Base-by-base conservation (phyloP, 2,113 vertebrate species). In the Gambusia holbrooki region DNA sequence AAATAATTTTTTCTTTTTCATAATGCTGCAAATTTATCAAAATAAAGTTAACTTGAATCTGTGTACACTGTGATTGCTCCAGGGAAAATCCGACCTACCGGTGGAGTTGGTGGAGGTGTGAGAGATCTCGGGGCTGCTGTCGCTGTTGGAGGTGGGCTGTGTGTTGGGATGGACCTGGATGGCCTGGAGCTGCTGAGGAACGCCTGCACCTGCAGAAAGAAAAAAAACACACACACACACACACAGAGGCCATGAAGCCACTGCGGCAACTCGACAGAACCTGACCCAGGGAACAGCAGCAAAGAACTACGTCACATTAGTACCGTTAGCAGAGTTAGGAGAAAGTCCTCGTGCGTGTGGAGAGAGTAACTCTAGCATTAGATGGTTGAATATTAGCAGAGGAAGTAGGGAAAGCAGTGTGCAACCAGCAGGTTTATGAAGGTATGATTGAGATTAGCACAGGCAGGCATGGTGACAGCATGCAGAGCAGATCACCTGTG, bases 121-220 rank as follows among this genome's bases (percentile, higher is more conserved):
- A 66, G 95, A 96, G 93, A 97, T 96, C 88, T 98, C 98, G 48
- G 96, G 94, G 94, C 95, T 96, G 95, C 96, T 95, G 94, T 98
- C 96, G 4, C 95, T 96, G 88, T 84, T 93, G 89, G 96, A 95
- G 88, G 93, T 94, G 89, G 96, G 89, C 92, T 96, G 96, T 0
- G 96, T 88, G 87, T 95, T 95, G 81, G 95, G 95, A 89, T 99
- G 98, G 83, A 99, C 96, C 93, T 98, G 97, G 86, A 99, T 98
- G 17, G 97, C 94, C 93, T 99, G 98, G 54, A 99, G 96, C 92
- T 98, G 97, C 94, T 98, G 98, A 71, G 95, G 91, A 91, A 98
- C 93, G 10, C 96, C 94, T 48, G 96, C 94, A 84, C 97, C 98
- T 99, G 87, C 17, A 79, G 0, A 88, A 48, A 11, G 10, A 37